These are phyloP conservation scores for Athene cunicularia DNA, from an alignment of 2,113 vertebrate species.

Conservation along the genomic window DNA sequence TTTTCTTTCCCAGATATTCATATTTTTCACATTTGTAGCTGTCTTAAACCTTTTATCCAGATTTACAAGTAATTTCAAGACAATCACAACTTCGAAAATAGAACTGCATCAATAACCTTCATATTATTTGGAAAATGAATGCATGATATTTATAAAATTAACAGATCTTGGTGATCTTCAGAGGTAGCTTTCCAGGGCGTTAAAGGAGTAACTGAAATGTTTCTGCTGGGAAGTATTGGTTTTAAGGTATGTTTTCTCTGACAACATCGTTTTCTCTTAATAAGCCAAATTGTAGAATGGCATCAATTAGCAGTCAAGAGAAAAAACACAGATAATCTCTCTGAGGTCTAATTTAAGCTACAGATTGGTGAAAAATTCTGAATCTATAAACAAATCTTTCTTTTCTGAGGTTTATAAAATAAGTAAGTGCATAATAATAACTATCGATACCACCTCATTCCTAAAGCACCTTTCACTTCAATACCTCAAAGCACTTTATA, in stretches of 20 bases:
- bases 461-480: neutral
- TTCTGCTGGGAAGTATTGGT: neutral
- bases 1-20: neutral
- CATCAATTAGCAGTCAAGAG: neutral
- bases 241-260: neutral
- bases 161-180: neutral
- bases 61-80: neutral
- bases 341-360: neutral
- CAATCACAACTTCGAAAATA: neutral
- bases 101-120: neutral
- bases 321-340: neutral
- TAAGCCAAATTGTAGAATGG: neutral
- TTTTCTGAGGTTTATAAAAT: neutral
- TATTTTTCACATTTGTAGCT: neutral
- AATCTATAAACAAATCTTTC: neutral
- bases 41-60: neutral
- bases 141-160: neutral
- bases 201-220: neutral
- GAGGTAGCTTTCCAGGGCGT: neutral
- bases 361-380: neutral
- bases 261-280: neutral
- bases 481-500: neutral
- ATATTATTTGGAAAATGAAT: neutral
- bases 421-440: neutral
- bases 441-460: neutral